These are phyloP conservation scores for Lepidothrix coronata DNA, from an alignment of 2,113 vertebrate species.

Conservation along the genomic window DNA sequence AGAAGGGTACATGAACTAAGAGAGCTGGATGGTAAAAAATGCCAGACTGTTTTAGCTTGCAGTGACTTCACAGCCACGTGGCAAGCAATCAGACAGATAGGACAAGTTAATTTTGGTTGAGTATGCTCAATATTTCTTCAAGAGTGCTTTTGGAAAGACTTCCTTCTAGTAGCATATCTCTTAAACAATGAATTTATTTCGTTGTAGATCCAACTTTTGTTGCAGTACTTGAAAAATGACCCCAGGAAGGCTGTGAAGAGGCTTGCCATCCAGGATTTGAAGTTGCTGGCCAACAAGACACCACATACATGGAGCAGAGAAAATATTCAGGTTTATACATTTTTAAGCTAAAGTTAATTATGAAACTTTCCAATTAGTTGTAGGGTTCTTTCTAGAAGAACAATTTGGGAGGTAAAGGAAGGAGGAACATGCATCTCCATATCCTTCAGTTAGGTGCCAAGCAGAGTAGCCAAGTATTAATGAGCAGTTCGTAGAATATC, in stretches of 20 bases:
- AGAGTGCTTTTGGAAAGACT: neutral
- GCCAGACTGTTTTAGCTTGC: neutral
- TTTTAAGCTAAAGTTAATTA: neutral
- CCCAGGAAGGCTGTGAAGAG: slow-evolving; percentile 94
- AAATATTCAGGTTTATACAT: slow-evolving; percentile 86
- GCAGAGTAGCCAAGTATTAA: neutral
- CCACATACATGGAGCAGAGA: slow-evolving; percentile 95
- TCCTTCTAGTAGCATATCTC: neutral
- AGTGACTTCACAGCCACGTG: neutral
- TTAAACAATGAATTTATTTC: neutral
- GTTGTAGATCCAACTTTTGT: slow-evolving; percentile 87
- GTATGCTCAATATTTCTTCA: neutral
- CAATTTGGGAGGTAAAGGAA: neutral
- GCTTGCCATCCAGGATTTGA: slow-evolving; percentile 91
- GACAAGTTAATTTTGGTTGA: neutral
- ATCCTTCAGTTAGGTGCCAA: neutral
- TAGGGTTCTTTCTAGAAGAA: neutral
- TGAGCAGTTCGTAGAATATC: neutral
- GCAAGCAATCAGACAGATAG: neutral
- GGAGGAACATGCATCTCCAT: neutral
- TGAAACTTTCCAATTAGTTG: neutral
- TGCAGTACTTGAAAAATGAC: slow-evolving; percentile 93
- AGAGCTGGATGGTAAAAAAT: neutral
- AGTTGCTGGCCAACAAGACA: slow-evolving; percentile 91
- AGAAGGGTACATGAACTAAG: neutral